A percentile compares a stretch with the other conserved stretches of the same genome.
Conservation (phyloP, 2,797 vertebrate species). For the Sebastes matsubarae region DNA sequence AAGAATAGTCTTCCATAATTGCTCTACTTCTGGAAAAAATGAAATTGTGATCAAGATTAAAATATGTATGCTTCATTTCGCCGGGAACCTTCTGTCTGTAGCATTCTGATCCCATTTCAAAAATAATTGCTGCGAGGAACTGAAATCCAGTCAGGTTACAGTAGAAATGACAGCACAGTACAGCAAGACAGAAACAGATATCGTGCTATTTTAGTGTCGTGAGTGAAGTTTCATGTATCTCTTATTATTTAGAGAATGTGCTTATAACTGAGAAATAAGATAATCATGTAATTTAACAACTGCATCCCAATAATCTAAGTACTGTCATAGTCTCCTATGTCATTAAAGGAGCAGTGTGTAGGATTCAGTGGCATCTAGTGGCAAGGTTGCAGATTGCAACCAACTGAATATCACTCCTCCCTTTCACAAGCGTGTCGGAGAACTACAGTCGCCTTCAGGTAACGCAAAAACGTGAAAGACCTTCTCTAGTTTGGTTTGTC, state of each 20-base stretch:
- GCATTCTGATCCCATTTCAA: conserved; percentile 4
- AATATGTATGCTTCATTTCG: not conserved
- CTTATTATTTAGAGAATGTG: not conserved
- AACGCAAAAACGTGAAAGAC: too few relatives aligned
- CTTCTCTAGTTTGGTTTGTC: too few relatives aligned
- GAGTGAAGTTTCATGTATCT: not conserved
- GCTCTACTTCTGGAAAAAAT: not conserved
- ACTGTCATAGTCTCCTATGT: too few relatives aligned
- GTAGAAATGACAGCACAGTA: not conserved
- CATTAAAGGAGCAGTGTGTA: too few relatives aligned
- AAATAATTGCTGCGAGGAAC: not conserved
- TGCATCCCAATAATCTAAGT: not conserved
- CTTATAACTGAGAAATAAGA: not conserved
- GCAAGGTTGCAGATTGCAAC: too few relatives aligned
- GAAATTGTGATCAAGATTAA: conserved; percentile 4
- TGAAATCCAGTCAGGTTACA: not conserved
- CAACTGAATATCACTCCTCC: too few relatives aligned
- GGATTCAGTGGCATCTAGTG: too few relatives aligned
- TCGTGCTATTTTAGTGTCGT: not conserved
- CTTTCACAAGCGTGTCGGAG: too few relatives aligned
- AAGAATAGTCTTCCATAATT: conserved; percentile 6
- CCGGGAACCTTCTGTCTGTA: not conserved
- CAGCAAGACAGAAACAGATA: not conserved
- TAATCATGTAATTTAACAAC: not conserved
- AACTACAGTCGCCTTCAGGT: too few relatives aligned